phyloP scores from a whole-genome alignment of 2,797 vertebrate species.

The Epinephelus malabaricus region DNA sequence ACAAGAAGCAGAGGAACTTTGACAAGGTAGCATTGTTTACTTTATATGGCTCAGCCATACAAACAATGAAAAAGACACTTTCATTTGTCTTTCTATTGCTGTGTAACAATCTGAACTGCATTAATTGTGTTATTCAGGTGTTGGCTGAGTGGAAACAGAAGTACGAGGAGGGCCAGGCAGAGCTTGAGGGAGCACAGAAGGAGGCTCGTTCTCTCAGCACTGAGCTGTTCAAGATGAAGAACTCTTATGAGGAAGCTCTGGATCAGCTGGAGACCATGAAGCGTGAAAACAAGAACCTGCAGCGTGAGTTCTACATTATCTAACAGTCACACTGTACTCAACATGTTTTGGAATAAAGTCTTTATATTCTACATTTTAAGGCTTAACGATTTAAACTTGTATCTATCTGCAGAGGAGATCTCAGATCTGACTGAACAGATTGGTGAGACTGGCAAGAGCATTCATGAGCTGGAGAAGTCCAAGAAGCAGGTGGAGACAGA shows the following conservation, averaged over 20 bases:
- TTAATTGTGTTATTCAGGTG: conserved; percentile 54
- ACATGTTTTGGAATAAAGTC: background rate
- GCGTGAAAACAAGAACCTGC: too few relatives aligned
- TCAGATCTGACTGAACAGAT: conserved; percentile 91
- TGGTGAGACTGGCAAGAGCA: conserved; percentile 88
- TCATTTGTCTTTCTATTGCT: background rate
- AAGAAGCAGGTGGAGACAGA: conserved; percentile 91
- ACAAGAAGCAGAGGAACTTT: too few relatives aligned
- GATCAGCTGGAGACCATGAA: too few relatives aligned
- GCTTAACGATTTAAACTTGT: background rate
- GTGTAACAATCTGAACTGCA: background rate
- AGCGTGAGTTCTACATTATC: conserved; percentile 47
- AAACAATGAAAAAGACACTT: too few relatives aligned
- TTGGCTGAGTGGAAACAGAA: conserved; percentile 91
- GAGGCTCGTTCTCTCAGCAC: too few relatives aligned
- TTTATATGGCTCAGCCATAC: too few relatives aligned
- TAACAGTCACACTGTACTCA: background rate
- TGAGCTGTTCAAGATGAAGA: too few relatives aligned
- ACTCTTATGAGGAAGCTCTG: too few relatives aligned
- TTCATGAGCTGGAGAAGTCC: conserved; percentile 90
- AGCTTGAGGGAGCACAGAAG: conserved; percentile 89
- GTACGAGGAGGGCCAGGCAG: conserved; percentile 89
- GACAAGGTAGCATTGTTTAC: too few relatives aligned
- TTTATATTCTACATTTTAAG: background rate
- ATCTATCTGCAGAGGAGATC: conserved; percentile 87